Evolutionary conservation across 1,140 invertebrate species (phyloP).

Genomic region (Ylistrum balloti): DNA sequence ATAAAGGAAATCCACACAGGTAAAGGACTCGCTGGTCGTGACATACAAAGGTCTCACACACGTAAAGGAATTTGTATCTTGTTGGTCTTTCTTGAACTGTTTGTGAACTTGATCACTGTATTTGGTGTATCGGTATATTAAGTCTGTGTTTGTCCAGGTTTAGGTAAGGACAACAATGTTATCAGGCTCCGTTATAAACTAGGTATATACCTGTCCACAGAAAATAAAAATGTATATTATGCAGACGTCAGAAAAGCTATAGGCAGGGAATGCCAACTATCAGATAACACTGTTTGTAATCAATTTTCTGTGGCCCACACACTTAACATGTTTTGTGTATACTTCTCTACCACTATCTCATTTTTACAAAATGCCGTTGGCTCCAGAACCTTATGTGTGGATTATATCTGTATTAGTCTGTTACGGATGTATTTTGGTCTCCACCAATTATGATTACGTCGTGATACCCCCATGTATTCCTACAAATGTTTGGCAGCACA

Average conservation of each 20-base stretch:
- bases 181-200: conserved; percentile 31
- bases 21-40: too few relatives aligned
- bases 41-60: too few relatives aligned
- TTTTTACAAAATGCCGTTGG: neutral
- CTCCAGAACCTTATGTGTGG: neutral
- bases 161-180: neutral
- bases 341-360: neutral
- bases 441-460: neutral
- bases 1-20: neutral
- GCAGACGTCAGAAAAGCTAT: neutral
- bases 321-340: conserved; percentile 39
- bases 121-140: neutral
- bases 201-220: neutral
- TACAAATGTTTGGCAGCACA: neutral
- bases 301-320: conserved; percentile 13
- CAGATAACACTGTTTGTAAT: neutral
- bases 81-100: neutral
- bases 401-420: neutral
- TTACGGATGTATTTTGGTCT: neutral
- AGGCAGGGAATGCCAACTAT: neutral
- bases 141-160: neutral
- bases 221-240: conserved; percentile 29
- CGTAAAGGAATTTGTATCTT: neutral
- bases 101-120: neutral
- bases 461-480: neutral